Conservation (phyloP, 2,113 vertebrate species). For the Choloepus hoffmanni region DNA sequence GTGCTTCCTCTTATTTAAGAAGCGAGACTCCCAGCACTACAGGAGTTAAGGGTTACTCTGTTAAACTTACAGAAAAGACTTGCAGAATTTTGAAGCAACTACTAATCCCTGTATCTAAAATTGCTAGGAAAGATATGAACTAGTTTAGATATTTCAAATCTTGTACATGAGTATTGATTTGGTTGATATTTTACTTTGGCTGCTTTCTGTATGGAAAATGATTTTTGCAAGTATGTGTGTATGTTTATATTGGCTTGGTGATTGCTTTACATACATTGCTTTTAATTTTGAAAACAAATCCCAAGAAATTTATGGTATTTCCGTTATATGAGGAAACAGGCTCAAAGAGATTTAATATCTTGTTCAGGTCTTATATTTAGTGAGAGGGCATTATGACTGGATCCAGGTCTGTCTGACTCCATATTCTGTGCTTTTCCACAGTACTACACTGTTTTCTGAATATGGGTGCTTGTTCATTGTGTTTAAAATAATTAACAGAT, state of each 20-base stretch:
- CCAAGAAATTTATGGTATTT: background rate
- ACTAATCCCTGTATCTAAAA: background rate
- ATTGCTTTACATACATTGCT: background rate
- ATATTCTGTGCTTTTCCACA: background rate
- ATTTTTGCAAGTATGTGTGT: background rate
- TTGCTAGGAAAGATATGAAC: background rate
- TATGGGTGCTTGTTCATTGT: conserved; percentile 5
- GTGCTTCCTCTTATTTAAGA: conserved; percentile 58
- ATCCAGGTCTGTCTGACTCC: background rate
- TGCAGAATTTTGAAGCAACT: conserved; percentile 33
- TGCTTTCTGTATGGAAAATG: conserved; percentile 49
- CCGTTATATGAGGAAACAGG: background rate
- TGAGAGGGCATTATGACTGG: background rate
- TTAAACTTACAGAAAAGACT: conserved; percentile 38
- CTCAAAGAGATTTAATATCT: background rate
- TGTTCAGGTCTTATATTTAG: conserved; percentile 4
- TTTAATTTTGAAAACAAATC: conserved; percentile 54
- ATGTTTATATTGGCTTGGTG: conserved; percentile 48
- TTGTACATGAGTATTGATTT: background rate
- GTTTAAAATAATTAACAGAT: conserved; percentile 33
- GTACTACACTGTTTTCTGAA: background rate
- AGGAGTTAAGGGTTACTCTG: conserved; percentile 1
- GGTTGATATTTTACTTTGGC: conserved; percentile 2
- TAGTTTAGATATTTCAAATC: conserved; percentile 35
- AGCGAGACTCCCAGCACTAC: background rate